Conservation (phyloP, 53 echinoderm and acorn worm genomes). For the Antedon mediterranea region DNA sequence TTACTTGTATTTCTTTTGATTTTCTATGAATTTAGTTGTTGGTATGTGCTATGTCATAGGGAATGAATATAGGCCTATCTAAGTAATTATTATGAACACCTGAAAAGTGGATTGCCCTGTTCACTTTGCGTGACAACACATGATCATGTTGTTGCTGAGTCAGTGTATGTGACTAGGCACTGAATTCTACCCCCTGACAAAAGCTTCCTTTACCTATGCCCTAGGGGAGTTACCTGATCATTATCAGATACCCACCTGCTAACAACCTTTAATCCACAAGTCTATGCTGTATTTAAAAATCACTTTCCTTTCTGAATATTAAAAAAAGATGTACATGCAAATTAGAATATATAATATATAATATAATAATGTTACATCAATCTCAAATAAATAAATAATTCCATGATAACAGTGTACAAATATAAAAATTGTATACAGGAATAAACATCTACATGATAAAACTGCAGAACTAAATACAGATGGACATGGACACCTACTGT, state of each 20-base stretch:
- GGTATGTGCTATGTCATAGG: not conserved
- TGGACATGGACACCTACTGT: no score
- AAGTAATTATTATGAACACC: not conserved
- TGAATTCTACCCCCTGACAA: not conserved
- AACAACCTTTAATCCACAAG: not conserved
- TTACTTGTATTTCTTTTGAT: no score
- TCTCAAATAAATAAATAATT: no score
- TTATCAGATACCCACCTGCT: not conserved
- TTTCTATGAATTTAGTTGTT: no score
- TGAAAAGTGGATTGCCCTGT: not conserved
- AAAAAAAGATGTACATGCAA: not conserved
- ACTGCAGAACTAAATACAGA: no score
- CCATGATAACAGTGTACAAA: no score
- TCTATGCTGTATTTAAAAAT: not conserved
- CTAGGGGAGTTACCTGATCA: not conserved
- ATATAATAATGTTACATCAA: no score
- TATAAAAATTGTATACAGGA: no score
- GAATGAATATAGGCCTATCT: not conserved
- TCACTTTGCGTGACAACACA: not conserved
- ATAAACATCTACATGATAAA: no score
- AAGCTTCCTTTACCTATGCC: not conserved
- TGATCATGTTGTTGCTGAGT: not conserved
- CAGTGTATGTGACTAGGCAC: not conserved
- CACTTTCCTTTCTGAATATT: not conserved
- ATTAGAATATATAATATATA: not conserved